Evolutionary conservation across 1,140 invertebrate species (phyloP), one percentile per base, ranked within the genome.

Genomic region (Drosophila micromelanica): DNA sequence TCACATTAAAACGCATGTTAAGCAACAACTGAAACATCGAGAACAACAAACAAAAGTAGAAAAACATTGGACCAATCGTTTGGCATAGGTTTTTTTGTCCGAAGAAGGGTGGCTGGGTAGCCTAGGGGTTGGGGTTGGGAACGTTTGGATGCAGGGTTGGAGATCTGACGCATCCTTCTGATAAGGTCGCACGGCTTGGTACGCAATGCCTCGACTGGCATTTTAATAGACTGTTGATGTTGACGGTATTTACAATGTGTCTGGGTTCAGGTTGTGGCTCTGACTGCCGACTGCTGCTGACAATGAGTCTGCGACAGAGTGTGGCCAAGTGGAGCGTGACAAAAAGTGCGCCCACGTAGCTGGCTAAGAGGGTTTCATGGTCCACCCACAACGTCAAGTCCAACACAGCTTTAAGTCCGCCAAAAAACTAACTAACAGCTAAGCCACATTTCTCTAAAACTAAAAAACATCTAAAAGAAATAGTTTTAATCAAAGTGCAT

Each of bases 1-100:
- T 89, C 89, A 91, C 89, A 90, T 90, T 90, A 90, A 90, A 89
- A 84, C 69, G 71, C 87, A 90, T 90, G 86, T 75, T 60, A 64
- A 69, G 62, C 71, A 77, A 73, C 69, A 77, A 57, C 48, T 37
- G 55, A 61, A 86, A 86, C 74, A 80, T 45, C 30, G 63, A 56
- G 8, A 38, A 74, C 65, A 82, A 85, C 35, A 42, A 54, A 67
- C 32, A 9, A 11, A 48, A 32, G 15, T 12, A 45, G 38, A 30
- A 20, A 65, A 62, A 15, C 23, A 43, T 43, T 32, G 43, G 46
- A 61, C 48, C 38, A 42, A 51, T 40, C 61, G 76, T 15, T 27
- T 60, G 40, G 46, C 30, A 35, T 51, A 51, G 75, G 20, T 48
- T 42, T 55, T n/a, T n/a, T n/a, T n/a, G n/a, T n/a, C n/a, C 32